Evolutionary conservation across 2,888 invertebrate species (phyloP), one percentile per base, ranked within the genome.

Genomic region (Pristionchus exspectatus): DNA sequence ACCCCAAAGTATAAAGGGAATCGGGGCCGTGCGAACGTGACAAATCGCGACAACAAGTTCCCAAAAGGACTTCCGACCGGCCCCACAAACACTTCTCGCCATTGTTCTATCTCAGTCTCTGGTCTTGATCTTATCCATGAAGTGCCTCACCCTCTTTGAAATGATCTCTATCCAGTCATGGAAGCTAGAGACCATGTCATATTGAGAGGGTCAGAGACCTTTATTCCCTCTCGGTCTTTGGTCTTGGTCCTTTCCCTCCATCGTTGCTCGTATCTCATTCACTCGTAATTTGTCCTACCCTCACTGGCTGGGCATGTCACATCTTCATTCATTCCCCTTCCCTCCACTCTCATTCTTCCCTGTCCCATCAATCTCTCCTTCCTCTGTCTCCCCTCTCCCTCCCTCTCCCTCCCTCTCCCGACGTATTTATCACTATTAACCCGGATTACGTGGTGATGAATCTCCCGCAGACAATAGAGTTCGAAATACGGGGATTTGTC

Each of bases 361-460:
- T n/a, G 27, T 81, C 54, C 56, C 83, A 54, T 83, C 83, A 27
- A 27, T 54, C 30, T 30, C 83, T 54, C 30, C 83, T 54, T 83
- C 83, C 30, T 33, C 74, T 33, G 38, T 38, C 38, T 54, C 56
- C 30, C 54, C 14, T 83, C 83, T 50, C 50, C 16, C 54, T 16
- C 83, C 27, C 54, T 33, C 54, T 16, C 83, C 27, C 54, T 33
- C 38, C 10, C 16, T 5, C 74, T 38, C 74, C 74, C 44, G 44
- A 74, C 74, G 18, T 74, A 74, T 74, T 74, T 74, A 74, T 74
- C 74, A 74, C 74, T 38, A 74, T 74, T 74, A 18, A 38, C 74
- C 30, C 74, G 74, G 74, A 74, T 74, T 74, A 74, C 74, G 33
- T 18, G 74, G 24, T 21, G 72, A 27, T 16, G 72, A 50, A 50